Base-by-base conservation (phyloP, 2,888 invertebrate species). In the Anarsia innoxiella region DNA sequence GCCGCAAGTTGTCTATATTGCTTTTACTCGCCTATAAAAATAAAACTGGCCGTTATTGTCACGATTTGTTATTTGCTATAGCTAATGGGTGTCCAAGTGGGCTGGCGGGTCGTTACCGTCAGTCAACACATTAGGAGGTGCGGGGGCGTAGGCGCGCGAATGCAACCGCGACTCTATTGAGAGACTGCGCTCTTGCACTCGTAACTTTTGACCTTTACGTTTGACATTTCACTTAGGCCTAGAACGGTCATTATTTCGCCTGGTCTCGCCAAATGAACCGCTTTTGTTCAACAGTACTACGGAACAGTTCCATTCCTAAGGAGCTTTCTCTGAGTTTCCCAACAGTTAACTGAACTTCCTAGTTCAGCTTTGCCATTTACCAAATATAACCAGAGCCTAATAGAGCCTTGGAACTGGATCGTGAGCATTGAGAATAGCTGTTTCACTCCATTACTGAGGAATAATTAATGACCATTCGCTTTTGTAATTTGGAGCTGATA, bases 171-270 rank as follows among this genome's bases (percentile, higher is more conserved):
- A 39, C 38, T 33, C 44, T 46, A 53, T 49, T 51, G 50, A 48
- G n/a, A n/a, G 41, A 36, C 51, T 49, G 47, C 49, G 49, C 51
- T 53, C 49, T 46, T 65, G 67, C 66, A 62, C 66, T 63, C 65
- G 50, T 74, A 70, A 74, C 73, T 62, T 78, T 75, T 78, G 74
- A 78, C 77, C 78, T 78, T 78, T 77, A 69, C 71, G 64, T 75
- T 65, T 78, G 75, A 76, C 78, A 78, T 82, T 78, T 77, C 60
- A 66, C 61, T 66, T 51, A 53, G 49, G 57, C 64, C 71, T 66
- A 70, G 60, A 60, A 59, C 65, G 66, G 66, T 72, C 73, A 75
- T 76, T 76, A 80, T 76, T 71, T 70, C 64, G 62, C 69, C 59
- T 60, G 69, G 69, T 66, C 70, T 66, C 54, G 72, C 65, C 65